Evolutionary conservation across 2,113 vertebrate species (phyloP), one percentile per base, ranked within the genome.

Genomic region (Arothron firmamentum): DNA sequence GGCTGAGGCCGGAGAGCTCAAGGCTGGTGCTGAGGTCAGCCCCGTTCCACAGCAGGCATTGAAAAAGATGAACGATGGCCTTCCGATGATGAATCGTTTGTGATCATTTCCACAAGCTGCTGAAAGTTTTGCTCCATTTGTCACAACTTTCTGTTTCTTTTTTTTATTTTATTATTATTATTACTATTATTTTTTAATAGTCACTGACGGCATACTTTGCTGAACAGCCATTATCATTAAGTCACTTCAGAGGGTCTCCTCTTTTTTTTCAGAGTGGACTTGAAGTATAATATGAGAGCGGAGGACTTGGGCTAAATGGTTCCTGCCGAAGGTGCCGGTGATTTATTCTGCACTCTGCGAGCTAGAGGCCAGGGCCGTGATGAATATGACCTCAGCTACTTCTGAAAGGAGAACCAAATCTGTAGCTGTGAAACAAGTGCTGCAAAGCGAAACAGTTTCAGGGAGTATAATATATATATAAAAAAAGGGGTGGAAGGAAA

Each of bases 371-470:
- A 55, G 63, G 50, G 48, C 58, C 65, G 61, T 81, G 80, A 74
- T 74, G 63, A 82, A 86, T 81, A 75, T 80, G 71, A 82, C 77
- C 59, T 63, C 66, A 67, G 66, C 73, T 74, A 67, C 72, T 58
- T 73, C 55, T 74, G 72, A 75, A 79, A 74, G 54, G 61, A 82
- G 79, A 83, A 77, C 77, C 50, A 59, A 68, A 81, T 85, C 65
- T 80, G 60, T 75, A 49, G 73, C 71, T 70, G 63, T 74, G 76
- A 84, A 83, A 85, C 65, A 63, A 79, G 77, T 49, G 47, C 46
- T 65, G 67, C 63, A 79, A 87, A 79, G 74, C 79, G 70, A 86
- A 82, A 78, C 72, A 74, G 67, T 75, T 70, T 59, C 70, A 48
- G 47, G 54, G 47, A 83, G 74, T 59, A 76, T 14, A 5, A 45